Evolutionary conservation across 1,140 invertebrate species (phyloP).

Genomic region (Drosophila setifemur): DNA sequence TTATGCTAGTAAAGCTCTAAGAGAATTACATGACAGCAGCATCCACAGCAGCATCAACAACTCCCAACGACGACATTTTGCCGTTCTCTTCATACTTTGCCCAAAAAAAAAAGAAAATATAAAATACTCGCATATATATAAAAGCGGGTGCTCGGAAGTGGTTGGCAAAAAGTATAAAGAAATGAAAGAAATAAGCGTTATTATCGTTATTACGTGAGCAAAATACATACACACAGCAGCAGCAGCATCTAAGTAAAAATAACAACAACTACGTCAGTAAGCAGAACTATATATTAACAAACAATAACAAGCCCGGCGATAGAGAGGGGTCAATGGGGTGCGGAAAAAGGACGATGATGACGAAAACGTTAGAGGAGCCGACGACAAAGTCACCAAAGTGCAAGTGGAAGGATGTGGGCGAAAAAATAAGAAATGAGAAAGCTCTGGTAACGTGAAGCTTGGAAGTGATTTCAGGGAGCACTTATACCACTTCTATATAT

Average conservation of each 20-base stretch:
- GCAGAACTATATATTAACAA: slow-evolving; percentile 60
- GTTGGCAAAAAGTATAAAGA: slow-evolving; percentile 47
- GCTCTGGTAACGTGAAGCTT: slow-evolving; percentile 20
- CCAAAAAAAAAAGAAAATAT: neutral
- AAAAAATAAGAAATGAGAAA: neutral
- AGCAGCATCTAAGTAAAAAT: slow-evolving; percentile 8
- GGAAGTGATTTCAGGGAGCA: slow-evolving; percentile 73
- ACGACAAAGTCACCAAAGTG: slow-evolving; percentile 60
- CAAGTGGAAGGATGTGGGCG: slow-evolving; percentile 24
- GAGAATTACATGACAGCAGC: slow-evolving; percentile 56
- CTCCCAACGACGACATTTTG: slow-evolving; percentile 30
- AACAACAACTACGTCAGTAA: slow-evolving; percentile 14
- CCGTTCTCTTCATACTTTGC: neutral
- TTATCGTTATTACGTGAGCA: slow-evolving; percentile 62
- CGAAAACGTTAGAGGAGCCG: slow-evolving; percentile 27
- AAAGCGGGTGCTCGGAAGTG: slow-evolving; percentile 41
- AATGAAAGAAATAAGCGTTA: slow-evolving; percentile 63
- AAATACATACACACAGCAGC: slow-evolving; percentile 48
- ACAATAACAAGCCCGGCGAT: slow-evolving; percentile 42
- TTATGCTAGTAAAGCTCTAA: slow-evolving; percentile 45
- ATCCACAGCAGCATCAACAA: slow-evolving; percentile 7
- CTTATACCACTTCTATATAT: slow-evolving; percentile 60
- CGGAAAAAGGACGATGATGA: slow-evolving; percentile 10
- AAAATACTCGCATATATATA: too few relatives aligned
- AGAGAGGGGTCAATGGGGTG: neutral